These are phyloP conservation scores for Zosterops lateralis DNA, from an alignment of 2,113 vertebrate genomes.

Conservation along the genomic window DNA sequence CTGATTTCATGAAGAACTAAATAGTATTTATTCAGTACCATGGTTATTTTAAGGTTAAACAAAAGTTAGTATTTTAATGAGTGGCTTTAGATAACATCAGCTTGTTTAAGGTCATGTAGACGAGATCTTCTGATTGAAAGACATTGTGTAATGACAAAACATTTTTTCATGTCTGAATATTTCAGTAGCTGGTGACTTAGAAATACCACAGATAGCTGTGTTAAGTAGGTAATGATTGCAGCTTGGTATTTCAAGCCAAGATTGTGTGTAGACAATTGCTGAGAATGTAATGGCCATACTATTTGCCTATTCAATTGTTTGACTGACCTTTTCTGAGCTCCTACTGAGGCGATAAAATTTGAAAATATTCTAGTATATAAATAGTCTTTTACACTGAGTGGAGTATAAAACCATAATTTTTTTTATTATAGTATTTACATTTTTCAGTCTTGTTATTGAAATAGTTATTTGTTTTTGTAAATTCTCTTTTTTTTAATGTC, in stretches of 20 bases:
- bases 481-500: neutral
- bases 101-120: conserved; percentile 29
- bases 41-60: conserved; percentile 4
- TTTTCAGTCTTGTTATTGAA: conserved; percentile 9
- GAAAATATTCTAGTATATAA: conserved; percentile 15
- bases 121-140: conserved; percentile 3
- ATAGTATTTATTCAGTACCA: neutral
- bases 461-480: neutral
- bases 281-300: neutral
- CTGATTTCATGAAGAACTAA: neutral
- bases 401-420: neutral
- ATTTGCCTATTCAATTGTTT: neutral
- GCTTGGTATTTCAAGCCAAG: conserved; percentile 16
- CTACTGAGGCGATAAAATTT: neutral
- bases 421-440: neutral
- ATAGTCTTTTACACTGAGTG: neutral
- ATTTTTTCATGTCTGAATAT: conserved; percentile 45
- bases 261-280: neutral
- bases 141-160: conserved; percentile 38
- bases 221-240: conserved; percentile 40
- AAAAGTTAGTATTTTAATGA: neutral
- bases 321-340: neutral
- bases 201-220: conserved; percentile 43
- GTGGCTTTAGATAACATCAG: neutral
- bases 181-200: conserved; percentile 28